phyloP scores from a whole-genome alignment of 2,888 invertebrate genomes.

The Silvanus unidentatus region DNA sequence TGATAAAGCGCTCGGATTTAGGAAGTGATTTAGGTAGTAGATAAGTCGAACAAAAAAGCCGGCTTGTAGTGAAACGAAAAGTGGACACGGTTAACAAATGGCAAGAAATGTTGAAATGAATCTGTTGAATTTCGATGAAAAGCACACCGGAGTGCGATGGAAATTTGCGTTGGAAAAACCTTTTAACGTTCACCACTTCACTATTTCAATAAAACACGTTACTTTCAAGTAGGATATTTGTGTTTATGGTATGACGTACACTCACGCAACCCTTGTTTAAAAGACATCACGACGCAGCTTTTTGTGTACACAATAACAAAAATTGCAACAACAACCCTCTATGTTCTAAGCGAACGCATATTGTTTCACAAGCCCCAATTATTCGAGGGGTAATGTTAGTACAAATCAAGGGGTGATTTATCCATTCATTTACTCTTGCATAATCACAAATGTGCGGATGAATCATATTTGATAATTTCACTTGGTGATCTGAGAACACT shows the following conservation, averaged over 20 bases:
- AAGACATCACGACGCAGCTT: slow-evolving; percentile 1
- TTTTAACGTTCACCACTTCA: no score
- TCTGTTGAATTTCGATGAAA: no score
- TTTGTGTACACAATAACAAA: slow-evolving; percentile 6
- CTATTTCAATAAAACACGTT: no score
- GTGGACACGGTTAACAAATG: no score
- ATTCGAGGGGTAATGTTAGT: slow-evolving; percentile 19
- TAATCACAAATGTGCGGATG: neutral
- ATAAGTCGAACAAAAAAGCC: no score
- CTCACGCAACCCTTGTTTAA: slow-evolving; percentile 25
- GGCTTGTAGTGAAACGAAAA: no score
- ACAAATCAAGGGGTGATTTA: slow-evolving; percentile 26
- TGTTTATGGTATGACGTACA: slow-evolving; percentile 15
- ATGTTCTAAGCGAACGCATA: slow-evolving; percentile 15
- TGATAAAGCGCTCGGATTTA: no score
- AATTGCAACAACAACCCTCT: slow-evolving; percentile 10
- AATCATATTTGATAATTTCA: slow-evolving; percentile 1
- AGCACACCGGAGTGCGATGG: no score
- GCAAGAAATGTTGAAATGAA: no score
- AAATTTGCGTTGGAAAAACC: no score
- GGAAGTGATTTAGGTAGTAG: no score
- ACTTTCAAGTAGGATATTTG: neutral
- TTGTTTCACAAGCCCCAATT: slow-evolving; percentile 29
- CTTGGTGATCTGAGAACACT: no score
- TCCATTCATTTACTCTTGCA: neutral